Evolutionary conservation across 2,888 invertebrate genomes (phyloP), one percentile per base, ranked within the genome.

Genomic region (Chouioia cunea): DNA sequence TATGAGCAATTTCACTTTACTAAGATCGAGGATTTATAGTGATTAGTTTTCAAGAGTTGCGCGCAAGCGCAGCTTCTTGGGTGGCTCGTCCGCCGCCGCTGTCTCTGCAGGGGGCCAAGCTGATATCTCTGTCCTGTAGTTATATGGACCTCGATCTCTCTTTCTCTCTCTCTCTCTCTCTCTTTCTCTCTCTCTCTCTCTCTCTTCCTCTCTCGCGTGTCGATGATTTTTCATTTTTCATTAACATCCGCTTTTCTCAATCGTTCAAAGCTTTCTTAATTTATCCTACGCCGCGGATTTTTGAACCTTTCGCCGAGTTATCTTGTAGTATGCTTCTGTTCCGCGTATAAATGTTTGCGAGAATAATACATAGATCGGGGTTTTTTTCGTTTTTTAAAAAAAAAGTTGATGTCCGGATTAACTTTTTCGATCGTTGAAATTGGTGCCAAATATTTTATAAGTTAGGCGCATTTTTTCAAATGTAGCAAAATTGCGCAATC

Each of bases 101-200:
- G 36, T 36, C 79, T 79, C 81, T 76, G 78, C 80, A 74, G 80
- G 81, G 80, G 79, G 80, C 79, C 77, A 48, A 63, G 10, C 52
- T 66, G 66, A 60, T 70, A 56, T 62, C 63, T 57, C 27, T 66
- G 57, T 58, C 43, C 23, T 16, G 23, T 16, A 27, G 68, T 69
- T 65, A 74, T n/a, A n/a, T 73, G 74, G 65, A 64, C 54, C 76
- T 74, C 71, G 65, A 74, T 36, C 69, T 70, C 69, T 73, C 60
- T 59, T 70, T 59, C 62, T 46, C 58, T 59, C 53, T 59, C 27
- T 56, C 43, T 6, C 70, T 69, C 66, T 74, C 74, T 76, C 67
- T 65, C 54, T 76, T 74, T 72, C 69, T 74, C 69, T 70, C 68
- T 72, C 60, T 58, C 71, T 58, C 62, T 44, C 57, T 58, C 52